Evolutionary conservation across 2,888 invertebrate genomes (phyloP), one percentile per base, ranked within the genome.

Genomic region (Cantharis flavilabris): DNA sequence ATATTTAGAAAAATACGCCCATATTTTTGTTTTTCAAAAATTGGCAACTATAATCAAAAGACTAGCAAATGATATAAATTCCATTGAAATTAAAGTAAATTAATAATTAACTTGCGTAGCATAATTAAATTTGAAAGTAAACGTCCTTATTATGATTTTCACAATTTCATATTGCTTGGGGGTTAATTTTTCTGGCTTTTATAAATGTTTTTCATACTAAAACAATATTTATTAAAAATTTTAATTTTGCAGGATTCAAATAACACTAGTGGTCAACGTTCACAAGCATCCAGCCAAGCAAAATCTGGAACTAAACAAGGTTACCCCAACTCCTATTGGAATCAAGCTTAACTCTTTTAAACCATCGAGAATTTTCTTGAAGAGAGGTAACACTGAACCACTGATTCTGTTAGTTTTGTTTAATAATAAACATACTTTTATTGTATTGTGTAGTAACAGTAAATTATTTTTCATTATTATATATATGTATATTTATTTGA

Each of bases 241-340:
- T 13, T 30, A 20, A 10, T 9, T 69, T 87, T 86, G 76, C 89
- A 92, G 92, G 93, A 93, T 88, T 91, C 91, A 73, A 90, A 89
- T 14, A 89, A 83, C 87, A 89, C 84, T 87, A 86, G 90, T 76
- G 90, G 90, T 0, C 89, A 90, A 81, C 88, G 91, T 75, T 89
- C 90, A 76, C 90, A 90, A 85, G 85, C 87, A 72, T 87, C 89
- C 69, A 91, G 90, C 87, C 91, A 92, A 82, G 89, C 91, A 73
- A 90, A 92, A 83, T 84, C 88, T 33, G 89, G 89, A 74, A 90
- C 90, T 85, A 93, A 93, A 89, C 92, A 92, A 80, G 87, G 89
- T 80, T 93, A 93, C 89, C 90, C 91, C 84, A 90, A 90, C 86
- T 91, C 92, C 78, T 92, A 92, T 87, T 92, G 92, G 92, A 90